Conservation (phyloP, 2,888 invertebrate genomes). For the Eilema depressum region DNA sequence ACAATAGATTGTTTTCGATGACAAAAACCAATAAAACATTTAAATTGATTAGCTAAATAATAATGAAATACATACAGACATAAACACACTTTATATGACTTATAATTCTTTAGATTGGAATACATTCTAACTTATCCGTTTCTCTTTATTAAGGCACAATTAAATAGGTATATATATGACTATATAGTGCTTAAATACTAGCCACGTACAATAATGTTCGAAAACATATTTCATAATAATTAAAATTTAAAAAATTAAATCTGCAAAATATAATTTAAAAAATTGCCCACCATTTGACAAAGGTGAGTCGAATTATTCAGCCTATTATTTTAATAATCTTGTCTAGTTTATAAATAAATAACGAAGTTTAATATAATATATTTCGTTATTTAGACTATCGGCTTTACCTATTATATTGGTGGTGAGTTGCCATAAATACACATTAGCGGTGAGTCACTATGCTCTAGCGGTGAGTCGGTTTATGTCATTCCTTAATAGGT, state of each 20-base stretch:
- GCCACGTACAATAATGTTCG: conserved; percentile 28
- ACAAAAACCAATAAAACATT: conserved; percentile 9
- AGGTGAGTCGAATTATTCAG: neutral
- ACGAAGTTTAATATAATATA: no score
- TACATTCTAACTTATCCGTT: conserved; percentile 39
- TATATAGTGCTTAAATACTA: conserved; percentile 52
- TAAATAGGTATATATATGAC: conserved; percentile 61
- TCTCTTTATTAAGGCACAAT: conserved; percentile 62
- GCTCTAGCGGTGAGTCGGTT: neutral
- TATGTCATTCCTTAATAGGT: neutral
- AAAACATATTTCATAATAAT: conserved; percentile 28
- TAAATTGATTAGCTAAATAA: neutral
- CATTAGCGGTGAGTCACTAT: neutral
- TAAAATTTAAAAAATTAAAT: neutral
- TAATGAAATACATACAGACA: conserved; percentile 14
- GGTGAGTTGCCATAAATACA: no score
- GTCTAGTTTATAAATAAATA: no score
- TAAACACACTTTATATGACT: conserved; percentile 31
- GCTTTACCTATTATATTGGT: no score
- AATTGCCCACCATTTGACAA: neutral
- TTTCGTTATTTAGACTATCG: no score
- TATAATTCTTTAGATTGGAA: conserved; percentile 26
- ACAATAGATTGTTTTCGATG: neutral
- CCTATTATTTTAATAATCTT: neutral
- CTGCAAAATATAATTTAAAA: neutral